Evolutionary conservation across 2,888 invertebrate genomes (phyloP).

Genomic region (Nebria salina): DNA sequence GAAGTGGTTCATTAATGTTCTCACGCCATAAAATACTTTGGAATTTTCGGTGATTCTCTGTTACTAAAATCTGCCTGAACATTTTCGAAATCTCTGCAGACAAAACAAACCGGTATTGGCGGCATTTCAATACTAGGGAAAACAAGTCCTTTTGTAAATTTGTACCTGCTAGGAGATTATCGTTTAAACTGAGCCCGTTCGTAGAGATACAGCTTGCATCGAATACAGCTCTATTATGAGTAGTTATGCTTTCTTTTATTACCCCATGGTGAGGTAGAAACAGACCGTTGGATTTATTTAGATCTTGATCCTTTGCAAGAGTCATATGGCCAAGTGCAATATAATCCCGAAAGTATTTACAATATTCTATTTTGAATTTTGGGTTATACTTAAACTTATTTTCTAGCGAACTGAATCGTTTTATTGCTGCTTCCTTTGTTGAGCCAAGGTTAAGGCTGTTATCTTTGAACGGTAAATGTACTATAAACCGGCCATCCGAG

Average conservation of each 20-base stretch:
- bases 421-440: slow-evolving; percentile 15
- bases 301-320: slow-evolving; percentile 12
- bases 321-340: slow-evolving; percentile 17
- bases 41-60: slow-evolving; percentile 22
- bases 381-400: slow-evolving; percentile 11
- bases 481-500: not conserved
- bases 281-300: slow-evolving; percentile 11
- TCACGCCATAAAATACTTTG: slow-evolving; percentile 33
- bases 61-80: slow-evolving; percentile 22
- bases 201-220: slow-evolving; percentile 17
- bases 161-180: slow-evolving; percentile 17
- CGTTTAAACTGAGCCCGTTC: slow-evolving; percentile 21
- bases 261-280: slow-evolving; percentile 28
- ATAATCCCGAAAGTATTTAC: slow-evolving; percentile 22
- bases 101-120: slow-evolving; percentile 22
- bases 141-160: slow-evolving; percentile 31
- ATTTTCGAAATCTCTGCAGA: slow-evolving; percentile 30
- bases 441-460: not conserved
- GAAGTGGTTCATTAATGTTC: not conserved
- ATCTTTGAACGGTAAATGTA: slow-evolving; percentile 21
- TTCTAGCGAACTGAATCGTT: slow-evolving; percentile 21
- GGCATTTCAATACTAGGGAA: slow-evolving; percentile 20
- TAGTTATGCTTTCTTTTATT: slow-evolving; percentile 28
- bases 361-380: slow-evolving; percentile 22
- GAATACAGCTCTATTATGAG: slow-evolving; percentile 24